Percentiles rank a stretch among this genome's conserved stretches.
phyloP scores from a whole-genome alignment of 2,888 invertebrate species.

The Ichneumon xanthorius region DNA sequence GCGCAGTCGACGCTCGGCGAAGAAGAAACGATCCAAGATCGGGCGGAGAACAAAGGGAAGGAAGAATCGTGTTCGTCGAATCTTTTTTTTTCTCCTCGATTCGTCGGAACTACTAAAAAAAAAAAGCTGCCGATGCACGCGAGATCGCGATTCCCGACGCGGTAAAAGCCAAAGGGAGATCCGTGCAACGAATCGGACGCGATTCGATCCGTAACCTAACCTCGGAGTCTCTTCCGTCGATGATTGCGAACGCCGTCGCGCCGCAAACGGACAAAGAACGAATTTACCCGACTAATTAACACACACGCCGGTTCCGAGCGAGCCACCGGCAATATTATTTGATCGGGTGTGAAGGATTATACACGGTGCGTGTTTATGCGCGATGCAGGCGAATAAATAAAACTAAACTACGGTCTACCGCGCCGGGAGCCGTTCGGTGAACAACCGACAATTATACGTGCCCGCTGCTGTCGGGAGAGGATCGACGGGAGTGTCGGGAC shows the following conservation, averaged over 20 bases:
- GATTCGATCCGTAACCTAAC: constrained; percentile 5
- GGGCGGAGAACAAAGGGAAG: constrained; percentile 3
- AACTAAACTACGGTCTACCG: constrained; percentile 24
- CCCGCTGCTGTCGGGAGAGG: constrained; percentile 42
- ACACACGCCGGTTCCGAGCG: not conserved
- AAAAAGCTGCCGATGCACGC: constrained; percentile 39
- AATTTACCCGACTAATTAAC: constrained; percentile 20
- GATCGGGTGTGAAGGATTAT: not conserved
- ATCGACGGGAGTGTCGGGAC: constrained; percentile 9
- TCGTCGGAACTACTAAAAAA: constrained; percentile 18
- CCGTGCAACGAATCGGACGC: constrained; percentile 1
- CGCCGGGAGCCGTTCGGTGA: not conserved
- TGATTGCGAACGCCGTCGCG: not conserved
- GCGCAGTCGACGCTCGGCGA: not conserved
- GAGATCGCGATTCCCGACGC: constrained; percentile 18
- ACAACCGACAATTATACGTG: constrained; percentile 50
- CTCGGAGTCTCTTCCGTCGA: not conserved
- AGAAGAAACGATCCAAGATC: not conserved
- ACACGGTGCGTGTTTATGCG: not conserved
- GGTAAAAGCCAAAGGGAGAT: constrained; percentile 21
- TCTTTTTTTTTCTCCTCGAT: constrained; percentile 5
- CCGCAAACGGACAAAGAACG: not conserved
- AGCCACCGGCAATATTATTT: not conserved
- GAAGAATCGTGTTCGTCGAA: constrained; percentile 16
- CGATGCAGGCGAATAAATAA: constrained; percentile 12